Evolutionary conservation across 2,113 vertebrate genomes (phyloP).

Genomic region (Mola mola): DNA sequence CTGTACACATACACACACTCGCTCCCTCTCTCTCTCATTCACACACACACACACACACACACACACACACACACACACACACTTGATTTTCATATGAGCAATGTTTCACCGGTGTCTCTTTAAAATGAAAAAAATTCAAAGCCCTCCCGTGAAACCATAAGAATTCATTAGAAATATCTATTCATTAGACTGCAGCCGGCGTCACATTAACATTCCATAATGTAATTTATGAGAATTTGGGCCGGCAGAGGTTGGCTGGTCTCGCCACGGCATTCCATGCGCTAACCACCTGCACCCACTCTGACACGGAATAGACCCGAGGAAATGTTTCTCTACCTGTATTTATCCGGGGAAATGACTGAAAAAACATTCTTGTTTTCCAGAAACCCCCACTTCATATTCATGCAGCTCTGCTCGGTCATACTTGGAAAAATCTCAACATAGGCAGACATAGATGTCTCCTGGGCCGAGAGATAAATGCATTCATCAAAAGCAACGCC

Average conservation of each 20-base stretch:
- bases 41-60: conserved; percentile 4
- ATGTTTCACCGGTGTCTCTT: no score
- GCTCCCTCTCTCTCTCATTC: neutral
- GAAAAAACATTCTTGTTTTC: conserved; percentile 10
- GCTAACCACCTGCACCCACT: conserved; percentile 1
- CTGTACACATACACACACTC: conserved; percentile 16
- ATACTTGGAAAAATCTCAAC: conserved; percentile 15
- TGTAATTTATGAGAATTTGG: no score
- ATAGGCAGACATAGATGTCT: neutral
- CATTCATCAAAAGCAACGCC: no score
- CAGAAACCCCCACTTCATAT: conserved; percentile 13
- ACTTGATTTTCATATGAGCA: no score
- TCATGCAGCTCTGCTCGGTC: conserved; percentile 14
- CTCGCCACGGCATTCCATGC: neutral
- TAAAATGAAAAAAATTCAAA: no score
- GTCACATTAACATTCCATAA: no score
- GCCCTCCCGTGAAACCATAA: no score
- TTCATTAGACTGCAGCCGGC: no score
- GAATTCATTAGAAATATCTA: no score
- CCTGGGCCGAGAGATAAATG: neutral
- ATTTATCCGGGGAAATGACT: conserved; percentile 20
- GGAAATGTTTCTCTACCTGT: conserved; percentile 32
- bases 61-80: conserved; percentile 22
- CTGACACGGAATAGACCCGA: conserved; percentile 1
- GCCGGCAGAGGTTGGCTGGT: neutral